A percentile compares a stretch with the other conserved stretches of the same genome.
Evolutionary conservation across 2,113 vertebrate species (phyloP).

Genomic region (Andinoacara biseriatus): DNA sequence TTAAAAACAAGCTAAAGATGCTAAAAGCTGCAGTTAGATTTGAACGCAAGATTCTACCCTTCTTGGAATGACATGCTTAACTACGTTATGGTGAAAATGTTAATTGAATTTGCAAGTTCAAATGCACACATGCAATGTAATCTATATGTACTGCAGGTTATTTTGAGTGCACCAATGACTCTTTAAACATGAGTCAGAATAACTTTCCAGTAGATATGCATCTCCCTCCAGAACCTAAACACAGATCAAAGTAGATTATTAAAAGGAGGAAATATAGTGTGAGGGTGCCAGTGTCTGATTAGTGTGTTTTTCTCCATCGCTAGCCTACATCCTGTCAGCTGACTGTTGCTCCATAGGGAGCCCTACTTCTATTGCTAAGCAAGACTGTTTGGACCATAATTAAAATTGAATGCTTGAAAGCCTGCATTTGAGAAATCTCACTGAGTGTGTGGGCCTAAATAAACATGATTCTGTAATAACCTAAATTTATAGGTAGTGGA

Average conservation of each 20-base stretch:
- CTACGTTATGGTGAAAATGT: background rate
- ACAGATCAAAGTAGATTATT: constrained; percentile 14
- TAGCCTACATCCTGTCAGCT: constrained; percentile 64
- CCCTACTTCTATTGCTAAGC: constrained; percentile 38
- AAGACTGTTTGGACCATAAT: constrained; percentile 23
- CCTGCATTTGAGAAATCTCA: background rate
- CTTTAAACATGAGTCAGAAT: constrained; percentile 7
- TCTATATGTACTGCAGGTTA: constrained; percentile 31
- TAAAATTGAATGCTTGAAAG: constrained; percentile 8
- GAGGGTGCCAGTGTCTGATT: constrained; percentile 50
- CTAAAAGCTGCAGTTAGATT: background rate
- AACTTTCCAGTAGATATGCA: constrained; percentile 23
- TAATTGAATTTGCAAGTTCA: constrained; percentile 43
- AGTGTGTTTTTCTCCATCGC: constrained; percentile 57
- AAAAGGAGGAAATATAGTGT: constrained; percentile 7
- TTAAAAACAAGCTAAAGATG: background rate
- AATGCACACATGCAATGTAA: constrained; percentile 46
- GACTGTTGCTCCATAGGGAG: constrained; percentile 44
- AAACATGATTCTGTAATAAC: background rate
- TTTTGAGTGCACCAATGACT: constrained; percentile 30
- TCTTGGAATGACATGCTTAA: background rate
- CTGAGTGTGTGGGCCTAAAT: background rate
- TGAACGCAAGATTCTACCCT: background rate
- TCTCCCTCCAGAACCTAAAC: background rate
- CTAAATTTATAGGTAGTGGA: background rate